Evolutionary conservation across 1,140 invertebrate genomes (phyloP).

Genomic region (Myzus persicae): DNA sequence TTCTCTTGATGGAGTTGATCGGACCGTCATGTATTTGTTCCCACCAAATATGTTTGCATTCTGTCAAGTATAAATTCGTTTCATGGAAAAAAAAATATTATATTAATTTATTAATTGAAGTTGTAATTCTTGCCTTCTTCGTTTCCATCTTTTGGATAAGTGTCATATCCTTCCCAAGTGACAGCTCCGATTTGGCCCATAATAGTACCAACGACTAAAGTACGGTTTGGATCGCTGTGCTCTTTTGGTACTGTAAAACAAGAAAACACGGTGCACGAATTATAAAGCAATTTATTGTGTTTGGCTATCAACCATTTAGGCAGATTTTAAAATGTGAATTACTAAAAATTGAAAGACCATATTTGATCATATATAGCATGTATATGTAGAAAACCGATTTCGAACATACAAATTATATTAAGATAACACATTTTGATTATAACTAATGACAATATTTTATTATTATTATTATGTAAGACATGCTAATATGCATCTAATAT

Average conservation of each 20-base stretch:
- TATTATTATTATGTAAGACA: too few species aligned
- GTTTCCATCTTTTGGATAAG: neutral
- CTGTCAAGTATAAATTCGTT: neutral
- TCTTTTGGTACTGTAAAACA: neutral
- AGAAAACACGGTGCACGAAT: neutral
- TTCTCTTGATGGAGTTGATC: constrained; percentile 39
- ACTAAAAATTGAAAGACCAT: neutral
- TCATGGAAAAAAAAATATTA: neutral
- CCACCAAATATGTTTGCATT: constrained; percentile 51
- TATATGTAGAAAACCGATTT: neutral
- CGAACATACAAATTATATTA: neutral
- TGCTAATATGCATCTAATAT: too few species aligned
- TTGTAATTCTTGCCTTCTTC: neutral
- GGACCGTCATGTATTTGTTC: constrained; percentile 26
- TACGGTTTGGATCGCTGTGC: neutral
- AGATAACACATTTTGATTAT: too few species aligned
- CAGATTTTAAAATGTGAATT: neutral
- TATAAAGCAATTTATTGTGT: neutral
- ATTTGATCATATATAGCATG: neutral
- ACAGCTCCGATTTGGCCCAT: constrained; percentile 39
- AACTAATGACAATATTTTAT: too few species aligned
- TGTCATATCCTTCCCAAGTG: constrained; percentile 38
- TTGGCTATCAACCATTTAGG: neutral
- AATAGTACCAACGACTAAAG: constrained; percentile 14
- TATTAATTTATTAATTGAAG: neutral